Percentiles rank a stretch among this genome's conserved stretches.
These are phyloP conservation scores for Folsomia candida DNA, from an alignment of 2,888 invertebrate genomes.

Conservation along the genomic window DNA sequence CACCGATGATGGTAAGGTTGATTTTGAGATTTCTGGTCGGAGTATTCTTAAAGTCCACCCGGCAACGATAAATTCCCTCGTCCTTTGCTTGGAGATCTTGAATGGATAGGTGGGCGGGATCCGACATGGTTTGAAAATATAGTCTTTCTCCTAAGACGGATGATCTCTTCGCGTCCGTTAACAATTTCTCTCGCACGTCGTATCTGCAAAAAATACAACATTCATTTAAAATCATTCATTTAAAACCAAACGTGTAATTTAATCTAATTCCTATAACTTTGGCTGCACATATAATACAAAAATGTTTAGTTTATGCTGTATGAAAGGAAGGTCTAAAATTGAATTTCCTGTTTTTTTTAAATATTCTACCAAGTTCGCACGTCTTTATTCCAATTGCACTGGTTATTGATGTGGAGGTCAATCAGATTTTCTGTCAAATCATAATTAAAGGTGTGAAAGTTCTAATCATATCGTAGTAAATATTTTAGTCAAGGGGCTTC, in stretches of 20 bases:
- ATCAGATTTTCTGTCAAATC: too few relatives aligned
- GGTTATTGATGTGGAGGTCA: too few relatives aligned
- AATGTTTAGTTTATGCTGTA: too few relatives aligned
- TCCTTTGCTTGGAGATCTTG: constrained; percentile 45
- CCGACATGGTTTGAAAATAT: constrained; percentile 49
- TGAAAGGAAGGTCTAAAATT: too few relatives aligned
- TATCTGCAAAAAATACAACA: constrained; percentile 44
- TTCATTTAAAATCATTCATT: neutral
- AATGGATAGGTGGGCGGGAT: constrained; percentile 49
- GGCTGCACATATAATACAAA: too few relatives aligned
- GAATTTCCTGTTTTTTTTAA: too few relatives aligned
- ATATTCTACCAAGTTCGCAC: too few relatives aligned
- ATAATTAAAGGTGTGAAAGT: too few relatives aligned
- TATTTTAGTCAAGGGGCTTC: too few relatives aligned
- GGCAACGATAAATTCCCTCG: constrained; percentile 75
- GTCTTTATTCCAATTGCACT: too few relatives aligned
- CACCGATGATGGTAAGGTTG: constrained; percentile 84
- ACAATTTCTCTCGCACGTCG: constrained; percentile 48
- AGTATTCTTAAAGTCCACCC: constrained; percentile 84
- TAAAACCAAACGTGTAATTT: neutral
- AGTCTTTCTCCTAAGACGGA: constrained; percentile 47
- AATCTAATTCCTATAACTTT: too few relatives aligned
- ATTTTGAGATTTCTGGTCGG: constrained; percentile 83
- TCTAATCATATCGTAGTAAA: too few relatives aligned
- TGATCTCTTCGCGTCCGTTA: constrained; percentile 48